Evolutionary conservation across 2,113 vertebrate genomes (phyloP).

Genomic region (Mesoclemmys tuberculata): DNA sequence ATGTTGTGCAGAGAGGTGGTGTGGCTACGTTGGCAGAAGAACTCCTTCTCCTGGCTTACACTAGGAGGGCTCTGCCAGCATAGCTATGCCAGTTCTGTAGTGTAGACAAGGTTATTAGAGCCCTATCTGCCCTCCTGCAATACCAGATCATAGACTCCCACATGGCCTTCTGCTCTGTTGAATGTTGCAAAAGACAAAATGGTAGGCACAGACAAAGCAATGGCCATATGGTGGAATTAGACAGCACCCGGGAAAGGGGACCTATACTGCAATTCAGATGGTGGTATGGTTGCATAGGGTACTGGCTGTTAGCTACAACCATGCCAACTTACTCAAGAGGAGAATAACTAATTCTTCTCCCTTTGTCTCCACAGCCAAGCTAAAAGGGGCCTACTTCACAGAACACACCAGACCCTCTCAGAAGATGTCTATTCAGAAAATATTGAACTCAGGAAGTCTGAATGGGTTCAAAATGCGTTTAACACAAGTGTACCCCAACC

Average conservation of each 20-base stretch:
- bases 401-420: not conserved
- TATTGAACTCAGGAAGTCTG: not conserved
- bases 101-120: not conserved
- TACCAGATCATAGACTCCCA: not conserved
- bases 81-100: not conserved
- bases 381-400: not conserved
- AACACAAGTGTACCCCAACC: not conserved
- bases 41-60: not conserved
- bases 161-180: not conserved
- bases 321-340: accelerated
- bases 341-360: not conserved
- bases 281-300: accelerated
- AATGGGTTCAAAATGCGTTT: not conserved
- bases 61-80: not conserved
- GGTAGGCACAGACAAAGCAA: not conserved
- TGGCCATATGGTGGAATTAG: not conserved
- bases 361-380: not conserved
- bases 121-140: not conserved
- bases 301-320: not conserved
- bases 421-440: not conserved
- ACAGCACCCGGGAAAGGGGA: not conserved
- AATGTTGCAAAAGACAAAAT: not conserved
- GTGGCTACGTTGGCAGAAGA: not conserved
- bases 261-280: not conserved
- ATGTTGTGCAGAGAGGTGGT: not conserved